Base-by-base conservation (phyloP, 2,888 invertebrate genomes). In the Hedychridium roseum region DNA sequence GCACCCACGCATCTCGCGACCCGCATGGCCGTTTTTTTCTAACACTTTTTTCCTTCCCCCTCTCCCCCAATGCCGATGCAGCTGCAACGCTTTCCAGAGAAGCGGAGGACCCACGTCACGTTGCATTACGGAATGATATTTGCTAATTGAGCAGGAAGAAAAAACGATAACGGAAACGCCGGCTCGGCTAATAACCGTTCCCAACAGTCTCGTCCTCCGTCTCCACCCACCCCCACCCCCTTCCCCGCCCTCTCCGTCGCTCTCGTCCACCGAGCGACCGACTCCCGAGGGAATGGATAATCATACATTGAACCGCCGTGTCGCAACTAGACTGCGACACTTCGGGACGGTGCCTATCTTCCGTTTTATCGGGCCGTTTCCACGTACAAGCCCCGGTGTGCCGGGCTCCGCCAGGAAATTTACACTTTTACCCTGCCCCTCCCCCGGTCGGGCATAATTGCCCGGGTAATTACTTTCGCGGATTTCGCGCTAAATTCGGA, bases 141-240 rank as follows among this genome's bases (percentile, higher is more conserved):
- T 70, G 75, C 76, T 78, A 78, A 78, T 78, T 78, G 76, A 76
- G 75, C 66, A 66, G 70, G 74, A 76, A 76, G 75, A 78, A 74
- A 77, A 78, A 78, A 72, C 66, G 69, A 70, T 63, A 58, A 63
- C 64, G 58, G 60, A 43, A 51, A 45, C 11, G 46, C 52, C 60
- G 60, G 63, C 64, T 67, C 66, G 71, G 73, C 71, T 77, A 77
- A 78, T 77, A 77, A 78, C 74, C 69, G 69, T 70, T 64, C 64
- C 54, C 53, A 54, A n/a, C 46, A 32, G 18, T 48, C 43, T 39
- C 46, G 28, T 15, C 27, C 32, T 15, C 30, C 27, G 9, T 35
- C 40, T n/a, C 21, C 14, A 12, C 23, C 27, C 30, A 3, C 27
- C 32, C 30, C 45, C 46, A 42, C 48, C 41, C 5, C 28, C 9